These are phyloP conservation scores for Eupeodes corollae DNA, from an alignment of 1,140 invertebrate genomes.

Conservation along the genomic window DNA sequence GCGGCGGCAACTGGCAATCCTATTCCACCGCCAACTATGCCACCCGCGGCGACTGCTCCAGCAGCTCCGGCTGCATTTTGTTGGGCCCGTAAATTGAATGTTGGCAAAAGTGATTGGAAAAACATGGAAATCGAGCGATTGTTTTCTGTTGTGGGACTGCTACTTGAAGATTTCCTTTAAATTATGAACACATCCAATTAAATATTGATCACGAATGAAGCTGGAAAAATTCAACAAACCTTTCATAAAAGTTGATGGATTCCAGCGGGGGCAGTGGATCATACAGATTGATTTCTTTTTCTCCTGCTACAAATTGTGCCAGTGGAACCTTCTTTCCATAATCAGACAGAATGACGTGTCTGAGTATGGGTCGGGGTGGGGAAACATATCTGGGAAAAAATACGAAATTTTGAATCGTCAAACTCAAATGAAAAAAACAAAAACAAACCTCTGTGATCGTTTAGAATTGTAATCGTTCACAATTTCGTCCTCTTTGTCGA, in stretches of 20 bases:
- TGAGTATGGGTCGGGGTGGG: conserved; percentile 58
- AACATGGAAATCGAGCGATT: conserved; percentile 44
- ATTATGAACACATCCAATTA: not conserved
- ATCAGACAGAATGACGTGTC: conserved; percentile 73
- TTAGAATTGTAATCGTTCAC: conserved; percentile 51
- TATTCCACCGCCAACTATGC: not conserved
- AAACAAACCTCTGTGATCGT: conserved; percentile 32
- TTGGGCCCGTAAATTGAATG: conserved; percentile 42
- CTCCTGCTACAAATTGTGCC: conserved; percentile 32
- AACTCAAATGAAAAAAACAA: not conserved
- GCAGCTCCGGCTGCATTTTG: conserved; percentile 2
- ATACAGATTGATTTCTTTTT: conserved; percentile 54
- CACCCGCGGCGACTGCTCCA: conserved; percentile 2
- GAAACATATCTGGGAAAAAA: conserved; percentile 21
- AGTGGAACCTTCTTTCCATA: conserved; percentile 50
- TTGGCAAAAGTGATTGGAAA: conserved; percentile 54
- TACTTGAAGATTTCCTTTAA: conserved; percentile 38
- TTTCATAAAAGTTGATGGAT: conserved; percentile 57
- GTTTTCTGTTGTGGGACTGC: conserved; percentile 28
- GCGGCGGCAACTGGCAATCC: not conserved
- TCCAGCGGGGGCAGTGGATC: conserved; percentile 72
- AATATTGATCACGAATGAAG: not conserved
- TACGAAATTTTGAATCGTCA: not conserved
- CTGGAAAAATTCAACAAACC: conserved; percentile 12
- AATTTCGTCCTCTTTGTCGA: conserved; percentile 54